A percentile compares a stretch with the other conserved stretches of the same genome.
Conservation (phyloP, 2,888 invertebrate species). For the Andrena bucephala region DNA sequence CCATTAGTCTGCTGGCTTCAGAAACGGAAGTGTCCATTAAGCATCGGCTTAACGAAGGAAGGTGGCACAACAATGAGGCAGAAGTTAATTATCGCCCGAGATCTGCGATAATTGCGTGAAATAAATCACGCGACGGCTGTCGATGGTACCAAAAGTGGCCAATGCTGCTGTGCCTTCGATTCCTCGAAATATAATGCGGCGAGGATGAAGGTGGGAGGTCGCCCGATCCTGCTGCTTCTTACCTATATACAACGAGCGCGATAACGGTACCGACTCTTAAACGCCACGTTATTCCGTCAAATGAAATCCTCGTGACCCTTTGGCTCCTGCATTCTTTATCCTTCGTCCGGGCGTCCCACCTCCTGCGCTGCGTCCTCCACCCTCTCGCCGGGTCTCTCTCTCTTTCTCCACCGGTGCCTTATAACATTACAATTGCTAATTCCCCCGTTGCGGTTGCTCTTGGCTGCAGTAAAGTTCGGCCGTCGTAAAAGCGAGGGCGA, state of each 20-base stretch:
- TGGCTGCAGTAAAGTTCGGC: constrained; percentile 80
- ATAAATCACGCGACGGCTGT: constrained; percentile 49
- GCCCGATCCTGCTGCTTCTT: constrained; percentile 71
- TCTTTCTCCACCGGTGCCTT: constrained; percentile 73
- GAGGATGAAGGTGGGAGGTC: constrained; percentile 67
- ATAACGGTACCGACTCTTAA: constrained; percentile 84
- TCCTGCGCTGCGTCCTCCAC: constrained; percentile 16
- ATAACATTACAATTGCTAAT: constrained; percentile 84
- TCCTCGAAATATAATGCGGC: constrained; percentile 71
- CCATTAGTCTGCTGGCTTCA: background rate
- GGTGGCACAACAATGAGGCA: constrained; percentile 17
- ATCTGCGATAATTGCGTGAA: constrained; percentile 38
- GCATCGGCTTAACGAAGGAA: background rate
- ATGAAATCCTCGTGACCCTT: constrained; percentile 83
- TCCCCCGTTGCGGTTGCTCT: constrained; percentile 79
- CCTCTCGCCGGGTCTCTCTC: constrained; percentile 25
- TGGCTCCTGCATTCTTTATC: constrained; percentile 75
- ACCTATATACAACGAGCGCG: constrained; percentile 73
- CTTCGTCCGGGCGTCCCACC: constrained; percentile 62
- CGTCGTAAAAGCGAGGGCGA: constrained; percentile 82
- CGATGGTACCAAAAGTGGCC: constrained; percentile 35
- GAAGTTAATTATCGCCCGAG: constrained; percentile 38
- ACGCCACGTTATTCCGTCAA: constrained; percentile 84
- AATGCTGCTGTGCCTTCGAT: constrained; percentile 59
- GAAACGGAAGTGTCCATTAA: background rate